Conservation (phyloP, 2,113 vertebrate species). For the Copsychus sechellarum region DNA sequence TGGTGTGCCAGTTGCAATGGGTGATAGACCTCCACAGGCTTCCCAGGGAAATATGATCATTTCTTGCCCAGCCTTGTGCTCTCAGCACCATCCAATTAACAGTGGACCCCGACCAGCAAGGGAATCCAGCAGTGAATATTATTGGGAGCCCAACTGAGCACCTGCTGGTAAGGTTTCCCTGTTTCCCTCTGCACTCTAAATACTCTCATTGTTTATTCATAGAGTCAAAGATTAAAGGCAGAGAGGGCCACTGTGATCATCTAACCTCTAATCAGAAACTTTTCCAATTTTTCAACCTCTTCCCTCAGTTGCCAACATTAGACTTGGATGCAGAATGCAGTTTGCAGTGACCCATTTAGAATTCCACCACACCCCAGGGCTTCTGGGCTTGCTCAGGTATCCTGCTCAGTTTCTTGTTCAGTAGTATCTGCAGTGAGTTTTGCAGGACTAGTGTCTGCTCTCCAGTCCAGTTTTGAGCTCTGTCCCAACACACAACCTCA, state of each 20-base stretch:
- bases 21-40: slow-evolving; percentile 7
- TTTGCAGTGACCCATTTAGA: background rate
- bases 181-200: slow-evolving; percentile 31
- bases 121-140: slow-evolving; percentile 49
- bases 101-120: slow-evolving; percentile 30
- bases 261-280: slow-evolving; percentile 44
- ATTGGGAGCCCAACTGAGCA: slow-evolving; percentile 33
- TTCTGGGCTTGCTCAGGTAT: background rate
- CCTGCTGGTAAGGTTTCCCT: slow-evolving; percentile 51
- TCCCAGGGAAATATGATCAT: slow-evolving; percentile 27
- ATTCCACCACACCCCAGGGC: background rate
- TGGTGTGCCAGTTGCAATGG: slow-evolving; percentile 5
- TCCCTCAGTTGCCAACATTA: background rate
- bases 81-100: slow-evolving; percentile 56
- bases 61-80: slow-evolving; percentile 32
- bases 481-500: accelerated
- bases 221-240: slow-evolving; percentile 50
- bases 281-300: background rate
- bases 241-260: slow-evolving; percentile 31
- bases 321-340: background rate
- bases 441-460: background rate
- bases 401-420: background rate
- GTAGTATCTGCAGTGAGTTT: background rate
- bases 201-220: slow-evolving; percentile 67
- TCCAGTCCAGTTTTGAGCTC: background rate